These are phyloP conservation scores for Chrysolina haemoptera DNA, from an alignment of 2,888 invertebrate species.

Conservation along the genomic window DNA sequence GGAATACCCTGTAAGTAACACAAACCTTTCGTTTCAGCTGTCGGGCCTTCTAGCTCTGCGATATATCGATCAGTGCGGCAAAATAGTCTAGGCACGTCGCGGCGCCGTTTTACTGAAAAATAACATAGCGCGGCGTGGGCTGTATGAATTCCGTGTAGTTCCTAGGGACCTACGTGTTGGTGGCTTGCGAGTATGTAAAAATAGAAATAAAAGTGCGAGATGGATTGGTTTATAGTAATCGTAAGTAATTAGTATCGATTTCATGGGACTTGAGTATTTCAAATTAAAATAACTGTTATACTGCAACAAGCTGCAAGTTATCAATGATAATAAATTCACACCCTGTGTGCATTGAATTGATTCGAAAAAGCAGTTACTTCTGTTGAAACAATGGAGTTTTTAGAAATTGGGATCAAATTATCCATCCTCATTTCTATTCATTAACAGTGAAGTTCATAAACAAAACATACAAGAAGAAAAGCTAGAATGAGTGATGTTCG, in stretches of 20 bases:
- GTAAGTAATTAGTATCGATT: neutral
- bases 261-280: too few species aligned
- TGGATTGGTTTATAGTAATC: neutral
- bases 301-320: too few species aligned
- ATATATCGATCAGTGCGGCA: conserved; percentile 27
- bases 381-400: too few species aligned
- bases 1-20: neutral
- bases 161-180: neutral
- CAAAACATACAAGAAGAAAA: too few species aligned
- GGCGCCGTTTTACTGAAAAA: conserved; percentile 9
- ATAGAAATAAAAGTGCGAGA: neutral
- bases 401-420: too few species aligned
- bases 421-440: too few species aligned
- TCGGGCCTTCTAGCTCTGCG: neutral
- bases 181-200: neutral
- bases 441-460: too few species aligned
- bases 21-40: neutral
- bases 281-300: too few species aligned
- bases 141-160: neutral
- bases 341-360: too few species aligned
- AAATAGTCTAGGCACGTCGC: conserved; percentile 19
- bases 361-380: too few species aligned
- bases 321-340: too few species aligned
- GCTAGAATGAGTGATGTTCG: too few species aligned
- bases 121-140: conserved; percentile 18